Evolutionary conservation across 30 jellyfish, hydroid and myxozoan species (phyloP), one percentile per base, ranked within the genome.

Genomic region (Calvadosia cruxmelitensis): DNA sequence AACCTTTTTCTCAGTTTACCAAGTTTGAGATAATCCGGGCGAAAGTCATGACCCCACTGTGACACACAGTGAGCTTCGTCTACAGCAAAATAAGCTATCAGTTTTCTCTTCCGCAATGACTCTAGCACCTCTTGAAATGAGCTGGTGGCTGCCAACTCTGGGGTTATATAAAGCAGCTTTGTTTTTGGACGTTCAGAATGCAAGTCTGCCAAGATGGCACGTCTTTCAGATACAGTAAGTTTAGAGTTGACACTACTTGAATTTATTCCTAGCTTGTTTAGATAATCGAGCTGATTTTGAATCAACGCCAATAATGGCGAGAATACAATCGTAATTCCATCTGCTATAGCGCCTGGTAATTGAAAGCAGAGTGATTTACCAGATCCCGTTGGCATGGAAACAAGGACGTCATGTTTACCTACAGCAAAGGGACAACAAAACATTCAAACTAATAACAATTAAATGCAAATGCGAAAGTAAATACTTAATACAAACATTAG

Each of bases 1-100:
- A 76, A 83, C 2, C 67, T 78, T 51, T 78, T 71, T 27, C 99
- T 66, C 1, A 90, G 33, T 29, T 65, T 82, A 2, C 95, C 99
- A n/a, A 90, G 86, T 63, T 90, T 90, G 63, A 81, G 35, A 52
- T 90, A 90, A 35, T 74, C 85, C 23, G 99, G 99, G 35, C 99
- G 61, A 49, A 92, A 92, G 62, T 92, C 99, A 83, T 92, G 99
- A 7, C 99, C 99, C 99, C 99, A 92, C 30, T 77, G 95, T 25
- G 96, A 82, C 2, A 92, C 94, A 69, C 99, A 92, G 70, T 92
- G 99, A 2, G 99, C 99, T 66, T 92, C 99, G 71, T 92, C 99
- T 29, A 92, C 93, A 33, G 80, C 94, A 70, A 92, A 83, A 64
- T 48, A 82, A 32, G 92, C 73, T 5, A 92, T 72, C 71, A 64